Evolutionary conservation across 30 jellyfish, hydroid and myxozoan species (phyloP), one percentile per base, ranked within the genome.

Genomic region (Aurelia coerulea): DNA sequence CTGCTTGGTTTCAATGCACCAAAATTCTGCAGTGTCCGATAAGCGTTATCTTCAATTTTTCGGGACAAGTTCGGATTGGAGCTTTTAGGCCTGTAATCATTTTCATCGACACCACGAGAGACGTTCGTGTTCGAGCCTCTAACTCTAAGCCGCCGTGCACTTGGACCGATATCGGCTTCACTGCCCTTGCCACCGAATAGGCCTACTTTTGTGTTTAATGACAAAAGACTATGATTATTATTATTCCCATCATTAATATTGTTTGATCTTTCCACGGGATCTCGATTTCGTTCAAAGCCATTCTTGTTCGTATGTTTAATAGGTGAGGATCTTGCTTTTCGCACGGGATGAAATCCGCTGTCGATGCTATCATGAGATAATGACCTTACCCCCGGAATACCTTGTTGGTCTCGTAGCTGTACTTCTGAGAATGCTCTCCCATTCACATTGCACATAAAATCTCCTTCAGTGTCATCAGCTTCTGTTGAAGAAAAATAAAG

Each of bases 251-350:
- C 53, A 23, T n/a, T 46, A 17, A 32, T 33, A 23, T 73, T 59
- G 73, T 87, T 86, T 31, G 14, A 15, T 16, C 46, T 19, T 42
- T 35, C 31, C 18, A 32, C 62, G 8, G 19, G n/a, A 16, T 59
- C 68, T 3, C 82, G 68, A 35, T 78, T 69, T 10, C 50, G 67
- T 7, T 46, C 56, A 46, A 6, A 46, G 15, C 51, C 70, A 60
- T 60, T 60, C 35, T 60, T 60, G 52, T 46, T 59, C 65, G 60
- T 78, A 11, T 76, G 74, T 37, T 78, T 90, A 67, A 90, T 90
- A 6, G 97, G 97, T 14, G 97, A 79, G 3, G 97, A 90, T 17
- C 97, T 67, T 18, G 93, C 87, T 68, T 90, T 90, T 31, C 97
- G 76, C 74, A 90, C 77, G 42, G 92, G 97, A 59, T 90, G 88